Base-by-base conservation (phyloP, 2,888 invertebrate species). In the Thera britannica region DNA sequence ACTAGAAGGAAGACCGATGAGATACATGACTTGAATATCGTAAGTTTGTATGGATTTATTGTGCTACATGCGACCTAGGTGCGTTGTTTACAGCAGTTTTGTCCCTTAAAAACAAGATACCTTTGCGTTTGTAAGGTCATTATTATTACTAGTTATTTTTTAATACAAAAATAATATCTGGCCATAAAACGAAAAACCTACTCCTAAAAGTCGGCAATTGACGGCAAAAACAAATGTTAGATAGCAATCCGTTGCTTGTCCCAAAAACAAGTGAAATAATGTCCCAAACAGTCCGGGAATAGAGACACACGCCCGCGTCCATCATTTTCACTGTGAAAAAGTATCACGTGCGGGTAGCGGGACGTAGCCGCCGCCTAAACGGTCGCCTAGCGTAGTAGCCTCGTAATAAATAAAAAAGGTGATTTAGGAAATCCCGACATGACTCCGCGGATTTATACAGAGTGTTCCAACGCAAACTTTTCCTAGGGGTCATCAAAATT, bases 401-500 rank as follows among this genome's bases (percentile, higher is more conserved):
- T 78, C 79, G 89, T 85, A 89, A 91, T 91, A 91, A 92, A 92
- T 92, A 92, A 91, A 91, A 90, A 87, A 85, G 89, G 84, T 89
- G 90, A 92, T 92, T 92, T 90, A 90, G 85, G 83, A 91, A 92
- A 92, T 90, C 90, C 90, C 86, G 82, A 90, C 92, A 90, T 90
- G 91, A 90, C 89, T 90, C 86, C 82, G 76, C 86, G 90, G 90
- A 91, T 91, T 92, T 92, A 92, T 91, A 90, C 89, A 87, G 87
- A 89, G 89, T 90, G 87, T 90, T 87, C 76, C 70, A 86, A 84
- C 84, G 88, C 83, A 89, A 91, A 90, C 82, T 90, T 90, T 90
- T 91, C 89, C 86, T 90, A 86, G 85, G 86, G 89, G 89, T 91
- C 90, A 92, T 92, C 90, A 90, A 87, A 90, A 92, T 92, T 91